Conservation (phyloP, 2,888 invertebrate genomes). For the Eubasilissa splendida region DNA sequence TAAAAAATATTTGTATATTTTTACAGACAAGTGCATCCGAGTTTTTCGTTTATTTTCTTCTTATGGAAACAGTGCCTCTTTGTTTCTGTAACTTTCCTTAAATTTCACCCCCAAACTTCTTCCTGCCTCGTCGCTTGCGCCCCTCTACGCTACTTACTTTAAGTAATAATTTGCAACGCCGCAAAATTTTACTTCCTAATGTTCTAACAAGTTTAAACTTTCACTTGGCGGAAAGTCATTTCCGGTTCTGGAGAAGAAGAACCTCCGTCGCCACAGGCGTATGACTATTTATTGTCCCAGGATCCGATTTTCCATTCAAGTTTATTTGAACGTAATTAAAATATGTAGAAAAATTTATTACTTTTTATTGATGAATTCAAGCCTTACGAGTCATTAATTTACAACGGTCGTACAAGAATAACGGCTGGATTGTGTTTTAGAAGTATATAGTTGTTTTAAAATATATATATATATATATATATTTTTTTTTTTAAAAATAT, state of each 20-base stretch:
- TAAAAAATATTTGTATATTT: too few relatives aligned
- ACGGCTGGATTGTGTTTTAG: too few relatives aligned
- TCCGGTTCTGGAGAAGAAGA: constrained; percentile 11
- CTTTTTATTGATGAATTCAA: too few relatives aligned
- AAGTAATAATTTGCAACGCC: constrained; percentile 23
- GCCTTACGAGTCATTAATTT: too few relatives aligned
- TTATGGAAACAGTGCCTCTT: too few relatives aligned
- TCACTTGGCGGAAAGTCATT: constrained; percentile 20
- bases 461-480: too few relatives aligned
- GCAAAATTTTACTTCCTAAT: constrained; percentile 18
- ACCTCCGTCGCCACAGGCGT: neutral
- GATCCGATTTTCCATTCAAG: neutral
- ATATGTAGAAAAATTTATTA: too few relatives aligned
- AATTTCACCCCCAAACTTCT: constrained; percentile 1
- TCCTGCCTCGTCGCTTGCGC: neutral
- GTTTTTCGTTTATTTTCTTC: too few relatives aligned
- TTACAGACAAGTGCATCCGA: too few relatives aligned
- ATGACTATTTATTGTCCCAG: neutral
- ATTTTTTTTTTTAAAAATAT: too few relatives aligned
- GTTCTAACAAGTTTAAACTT: constrained; percentile 24
- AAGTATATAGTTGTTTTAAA: too few relatives aligned
- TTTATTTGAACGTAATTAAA: neutral
- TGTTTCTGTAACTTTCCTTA: constrained; percentile 3
- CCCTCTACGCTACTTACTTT: neutral
- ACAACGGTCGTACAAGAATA: too few relatives aligned